Evolutionary conservation across 2,797 vertebrate genomes (phyloP).

Genomic region (Rhinophrynus dorsalis): DNA sequence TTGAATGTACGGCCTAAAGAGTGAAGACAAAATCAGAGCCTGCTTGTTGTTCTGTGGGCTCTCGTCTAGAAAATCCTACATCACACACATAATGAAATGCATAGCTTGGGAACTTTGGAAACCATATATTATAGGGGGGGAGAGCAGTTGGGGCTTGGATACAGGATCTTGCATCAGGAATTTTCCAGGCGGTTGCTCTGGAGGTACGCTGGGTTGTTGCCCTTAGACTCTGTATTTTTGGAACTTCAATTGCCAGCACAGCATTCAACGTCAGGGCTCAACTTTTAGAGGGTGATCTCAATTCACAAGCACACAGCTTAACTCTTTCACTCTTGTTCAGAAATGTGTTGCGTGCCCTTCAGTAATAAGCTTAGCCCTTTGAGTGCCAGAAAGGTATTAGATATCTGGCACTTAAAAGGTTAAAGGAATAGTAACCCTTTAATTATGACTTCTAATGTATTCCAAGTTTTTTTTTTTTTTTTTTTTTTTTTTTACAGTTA

Average conservation of each 20-base stretch:
- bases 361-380: too few relatives aligned
- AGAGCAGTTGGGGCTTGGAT: slow-evolving; percentile 2
- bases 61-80: background rate
- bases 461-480: too few relatives aligned
- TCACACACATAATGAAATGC: background rate
- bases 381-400: too few relatives aligned
- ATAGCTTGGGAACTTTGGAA: background rate
- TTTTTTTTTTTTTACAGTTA: too few relatives aligned
- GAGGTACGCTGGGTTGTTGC: slow-evolving; percentile 32
- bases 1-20: too few relatives aligned
- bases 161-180: slow-evolving; percentile 32
- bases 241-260: slow-evolving; percentile 30
- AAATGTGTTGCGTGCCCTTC: slow-evolving; percentile 2
- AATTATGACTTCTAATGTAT: too few relatives aligned
- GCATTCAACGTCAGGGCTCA: slow-evolving; percentile 31
- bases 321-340: background rate
- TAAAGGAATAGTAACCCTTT: too few relatives aligned
- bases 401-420: too few relatives aligned
- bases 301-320: slow-evolving; percentile 10
- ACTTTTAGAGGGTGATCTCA: slow-evolving; percentile 4
- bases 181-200: slow-evolving; percentile 32
- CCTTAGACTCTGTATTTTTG: slow-evolving; percentile 43
- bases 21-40: too few relatives aligned
- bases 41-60: too few relatives aligned
- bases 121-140: background rate